Percentiles rank a stretch among this genome's conserved stretches.
Conservation (phyloP, 1,140 invertebrate species). For the Achatina immaculata region DNA sequence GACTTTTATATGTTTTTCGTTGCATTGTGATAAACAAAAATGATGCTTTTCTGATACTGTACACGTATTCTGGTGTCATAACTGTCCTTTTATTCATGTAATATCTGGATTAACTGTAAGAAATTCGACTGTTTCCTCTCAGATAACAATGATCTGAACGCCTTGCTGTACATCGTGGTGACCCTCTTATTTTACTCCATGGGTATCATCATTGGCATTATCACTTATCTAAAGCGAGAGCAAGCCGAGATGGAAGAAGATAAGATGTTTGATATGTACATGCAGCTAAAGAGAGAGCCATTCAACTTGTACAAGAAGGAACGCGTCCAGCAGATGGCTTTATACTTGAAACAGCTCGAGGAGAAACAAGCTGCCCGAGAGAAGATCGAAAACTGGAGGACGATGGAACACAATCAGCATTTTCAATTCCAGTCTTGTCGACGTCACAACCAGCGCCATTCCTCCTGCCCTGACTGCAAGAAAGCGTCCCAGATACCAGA, state of each 20-base stretch:
- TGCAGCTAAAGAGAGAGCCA: conserved; percentile 48
- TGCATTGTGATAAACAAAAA: too few relatives aligned
- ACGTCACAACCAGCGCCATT: not conserved
- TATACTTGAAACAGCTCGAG: conserved; percentile 43
- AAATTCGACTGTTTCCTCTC: not conserved
- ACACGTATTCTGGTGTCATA: too few relatives aligned
- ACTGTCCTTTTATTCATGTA: too few relatives aligned
- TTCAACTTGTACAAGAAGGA: conserved; percentile 43
- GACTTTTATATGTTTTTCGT: too few relatives aligned
- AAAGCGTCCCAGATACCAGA: not conserved
- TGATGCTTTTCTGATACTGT: too few relatives aligned
- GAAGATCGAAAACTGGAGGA: conserved; percentile 9
- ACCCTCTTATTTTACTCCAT: conserved; percentile 66
- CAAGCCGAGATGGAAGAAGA: conserved; percentile 62
- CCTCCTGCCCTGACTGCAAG: conserved; percentile 1
- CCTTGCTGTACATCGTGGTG: conserved; percentile 65
- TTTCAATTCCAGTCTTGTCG: conserved; percentile 1
- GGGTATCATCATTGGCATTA: conserved; percentile 64
- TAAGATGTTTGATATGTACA: conserved; percentile 58
- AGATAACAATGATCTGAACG: conserved; percentile 52
- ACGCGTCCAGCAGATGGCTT: conserved; percentile 46
- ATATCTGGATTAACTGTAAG: too few relatives aligned
- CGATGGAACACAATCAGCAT: not conserved
- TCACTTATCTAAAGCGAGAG: conserved; percentile 64
- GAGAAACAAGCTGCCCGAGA: conserved; percentile 1